phyloP scores from a whole-genome alignment of 2,888 invertebrate genomes.

The Onchidella celtica region DNA sequence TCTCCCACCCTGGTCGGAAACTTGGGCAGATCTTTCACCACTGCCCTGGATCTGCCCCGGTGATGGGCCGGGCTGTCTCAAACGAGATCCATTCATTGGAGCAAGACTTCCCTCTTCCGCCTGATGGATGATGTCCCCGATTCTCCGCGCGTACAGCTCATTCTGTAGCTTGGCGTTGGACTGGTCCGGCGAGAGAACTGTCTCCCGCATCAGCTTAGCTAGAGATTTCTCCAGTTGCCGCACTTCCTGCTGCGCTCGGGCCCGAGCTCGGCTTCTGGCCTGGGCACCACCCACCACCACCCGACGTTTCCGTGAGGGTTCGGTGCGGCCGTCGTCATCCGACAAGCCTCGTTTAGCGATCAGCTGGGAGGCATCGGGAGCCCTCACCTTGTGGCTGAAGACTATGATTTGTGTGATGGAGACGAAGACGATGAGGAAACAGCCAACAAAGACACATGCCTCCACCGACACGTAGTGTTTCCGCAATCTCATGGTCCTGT shows the following conservation, averaged over 20 bases:
- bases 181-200: slow-evolving; percentile 48
- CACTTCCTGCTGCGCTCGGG: slow-evolving; percentile 48
- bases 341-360: neutral
- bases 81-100: neutral
- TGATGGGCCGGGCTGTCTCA: neutral
- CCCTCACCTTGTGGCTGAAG: neutral
- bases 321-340: neutral
- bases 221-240: slow-evolving; percentile 52
- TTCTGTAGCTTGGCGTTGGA: slow-evolving; percentile 30
- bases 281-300: neutral
- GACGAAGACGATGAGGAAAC: slow-evolving; percentile 26
- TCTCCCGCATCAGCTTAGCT: slow-evolving; percentile 51
- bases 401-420: slow-evolving; percentile 29
- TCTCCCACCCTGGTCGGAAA: neutral
- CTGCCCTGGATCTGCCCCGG: no score
- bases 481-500: slow-evolving; percentile 7
- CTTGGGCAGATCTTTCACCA: no score
- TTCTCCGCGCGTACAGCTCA: slow-evolving; percentile 48
- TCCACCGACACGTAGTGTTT: neutral
- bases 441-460: slow-evolving; percentile 10
- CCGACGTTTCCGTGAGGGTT: neutral
- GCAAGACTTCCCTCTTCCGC: neutral
- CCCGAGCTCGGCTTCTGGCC: slow-evolving; percentile 1
- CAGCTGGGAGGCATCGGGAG: neutral
- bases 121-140: slow-evolving; percentile 41